These are phyloP conservation scores for Drosophila anceps DNA, from an alignment of 2,888 invertebrate genomes.

Conservation along the genomic window DNA sequence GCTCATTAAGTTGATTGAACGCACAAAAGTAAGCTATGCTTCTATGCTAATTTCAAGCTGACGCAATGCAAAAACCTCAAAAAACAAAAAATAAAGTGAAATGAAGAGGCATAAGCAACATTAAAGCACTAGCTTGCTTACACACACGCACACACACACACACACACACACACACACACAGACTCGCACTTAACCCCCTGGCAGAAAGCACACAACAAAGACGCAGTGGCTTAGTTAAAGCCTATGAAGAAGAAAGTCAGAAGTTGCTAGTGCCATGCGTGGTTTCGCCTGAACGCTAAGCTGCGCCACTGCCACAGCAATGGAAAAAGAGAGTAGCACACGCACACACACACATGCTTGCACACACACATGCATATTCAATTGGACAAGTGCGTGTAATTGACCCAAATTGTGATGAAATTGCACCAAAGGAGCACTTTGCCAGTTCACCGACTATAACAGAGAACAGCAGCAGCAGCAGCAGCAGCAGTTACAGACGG, in stretches of 20 bases:
- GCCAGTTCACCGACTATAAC: slow-evolving; percentile 56
- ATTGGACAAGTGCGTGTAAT: slow-evolving; percentile 81
- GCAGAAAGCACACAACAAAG: slow-evolving; percentile 28
- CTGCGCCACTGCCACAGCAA: slow-evolving; percentile 34
- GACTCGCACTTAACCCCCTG: slow-evolving; percentile 4
- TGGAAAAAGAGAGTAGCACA: slow-evolving; percentile 30
- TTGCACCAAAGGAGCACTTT: slow-evolving; percentile 81
- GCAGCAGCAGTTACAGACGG: slow-evolving; percentile 31
- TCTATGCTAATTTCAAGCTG: slow-evolving; percentile 72
- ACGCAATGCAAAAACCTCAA: slow-evolving; percentile 34
- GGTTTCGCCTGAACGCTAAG: slow-evolving; percentile 29
- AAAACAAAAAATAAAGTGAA: slow-evolving; percentile 39
- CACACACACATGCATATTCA: slow-evolving; percentile 68
- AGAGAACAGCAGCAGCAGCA: slow-evolving; percentile 16
- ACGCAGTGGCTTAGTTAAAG: slow-evolving; percentile 41
- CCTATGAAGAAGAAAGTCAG: slow-evolving; percentile 13
- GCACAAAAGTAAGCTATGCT: slow-evolving; percentile 56
- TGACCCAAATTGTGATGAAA: slow-evolving; percentile 82
- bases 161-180: slow-evolving; percentile 11
- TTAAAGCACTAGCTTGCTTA: slow-evolving; percentile 10
- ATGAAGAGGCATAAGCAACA: slow-evolving; percentile 49
- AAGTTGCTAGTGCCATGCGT: slow-evolving; percentile 14
- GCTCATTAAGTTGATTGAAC: slow-evolving; percentile 78
- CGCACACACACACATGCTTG: slow-evolving; percentile 15
- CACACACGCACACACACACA: slow-evolving; percentile 12